phyloP scores from a whole-genome alignment of 2,888 invertebrate genomes.

The Arctia plantaginis region DNA sequence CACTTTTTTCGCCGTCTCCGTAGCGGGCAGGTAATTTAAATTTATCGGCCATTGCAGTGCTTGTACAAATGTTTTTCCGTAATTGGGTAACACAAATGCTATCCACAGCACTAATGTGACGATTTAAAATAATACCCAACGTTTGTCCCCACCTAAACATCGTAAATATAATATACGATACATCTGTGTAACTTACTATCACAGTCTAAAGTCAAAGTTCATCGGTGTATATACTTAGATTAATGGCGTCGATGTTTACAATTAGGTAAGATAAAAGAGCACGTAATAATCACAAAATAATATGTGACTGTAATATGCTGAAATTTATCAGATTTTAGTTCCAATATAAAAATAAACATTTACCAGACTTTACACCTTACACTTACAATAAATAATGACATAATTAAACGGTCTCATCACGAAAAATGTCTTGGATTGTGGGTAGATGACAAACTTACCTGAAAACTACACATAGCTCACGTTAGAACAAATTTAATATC shows the following conservation, averaged over 20 bases:
- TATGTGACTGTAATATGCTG: neutral
- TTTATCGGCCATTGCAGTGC: constrained; percentile 76
- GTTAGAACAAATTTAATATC: no score
- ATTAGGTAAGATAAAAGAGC: neutral
- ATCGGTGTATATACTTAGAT: neutral
- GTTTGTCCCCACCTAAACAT: constrained; percentile 68
- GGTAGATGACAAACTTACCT: no score
- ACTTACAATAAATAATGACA: no score
- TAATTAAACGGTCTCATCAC: no score
- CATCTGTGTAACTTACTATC: constrained; percentile 38
- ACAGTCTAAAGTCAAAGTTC: constrained; percentile 21
- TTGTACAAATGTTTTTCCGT: constrained; percentile 46
- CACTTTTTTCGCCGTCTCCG: constrained; percentile 91
- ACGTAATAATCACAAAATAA: constrained; percentile 1
- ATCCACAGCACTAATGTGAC: constrained; percentile 34
- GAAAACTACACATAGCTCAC: no score
- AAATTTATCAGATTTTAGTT: neutral
- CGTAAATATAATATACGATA: constrained; percentile 46
- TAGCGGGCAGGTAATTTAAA: constrained; percentile 90
- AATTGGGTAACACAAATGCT: constrained; percentile 29
- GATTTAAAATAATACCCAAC: constrained; percentile 49
- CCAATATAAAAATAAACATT: no score
- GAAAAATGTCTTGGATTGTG: no score
- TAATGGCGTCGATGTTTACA: constrained; percentile 5
- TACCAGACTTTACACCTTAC: no score